Evolutionary conservation across 2,797 vertebrate species (phyloP).

Genomic region (Hypotaenidia okinawae): DNA sequence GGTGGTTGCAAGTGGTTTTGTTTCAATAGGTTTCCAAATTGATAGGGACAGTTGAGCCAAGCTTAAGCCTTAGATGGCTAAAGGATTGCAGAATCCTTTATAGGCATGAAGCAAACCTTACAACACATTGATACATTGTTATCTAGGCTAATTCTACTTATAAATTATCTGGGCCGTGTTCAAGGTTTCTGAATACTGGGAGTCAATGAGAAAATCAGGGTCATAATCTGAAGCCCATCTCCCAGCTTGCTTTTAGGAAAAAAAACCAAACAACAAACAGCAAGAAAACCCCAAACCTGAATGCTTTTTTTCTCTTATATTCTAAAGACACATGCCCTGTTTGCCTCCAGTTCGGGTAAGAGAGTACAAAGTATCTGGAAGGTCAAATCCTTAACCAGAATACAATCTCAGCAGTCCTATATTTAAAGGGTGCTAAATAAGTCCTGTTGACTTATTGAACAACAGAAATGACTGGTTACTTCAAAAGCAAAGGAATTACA

Average conservation of each 20-base stretch:
- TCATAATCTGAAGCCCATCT: background rate
- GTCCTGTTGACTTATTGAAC: background rate
- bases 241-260: background rate
- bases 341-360: background rate
- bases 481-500: slow-evolving; percentile 11
- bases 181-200: background rate
- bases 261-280: too few relatives aligned
- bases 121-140: background rate
- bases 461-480: background rate
- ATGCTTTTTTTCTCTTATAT: background rate
- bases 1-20: background rate
- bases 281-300: background rate
- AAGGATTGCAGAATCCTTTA: background rate
- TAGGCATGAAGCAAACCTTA: background rate
- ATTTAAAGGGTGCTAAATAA: background rate
- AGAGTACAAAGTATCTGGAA: background rate
- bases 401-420: background rate
- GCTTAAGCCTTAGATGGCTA: background rate
- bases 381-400: background rate
- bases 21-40: background rate
- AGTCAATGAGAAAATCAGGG: background rate
- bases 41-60: background rate
- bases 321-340: background rate
- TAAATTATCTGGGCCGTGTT: background rate
- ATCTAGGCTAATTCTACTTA: background rate